A percentile compares a stretch with the other conserved stretches of the same genome.
Conservation (phyloP, 2,888 invertebrate genomes). For the Cerastis rubricosa region DNA sequence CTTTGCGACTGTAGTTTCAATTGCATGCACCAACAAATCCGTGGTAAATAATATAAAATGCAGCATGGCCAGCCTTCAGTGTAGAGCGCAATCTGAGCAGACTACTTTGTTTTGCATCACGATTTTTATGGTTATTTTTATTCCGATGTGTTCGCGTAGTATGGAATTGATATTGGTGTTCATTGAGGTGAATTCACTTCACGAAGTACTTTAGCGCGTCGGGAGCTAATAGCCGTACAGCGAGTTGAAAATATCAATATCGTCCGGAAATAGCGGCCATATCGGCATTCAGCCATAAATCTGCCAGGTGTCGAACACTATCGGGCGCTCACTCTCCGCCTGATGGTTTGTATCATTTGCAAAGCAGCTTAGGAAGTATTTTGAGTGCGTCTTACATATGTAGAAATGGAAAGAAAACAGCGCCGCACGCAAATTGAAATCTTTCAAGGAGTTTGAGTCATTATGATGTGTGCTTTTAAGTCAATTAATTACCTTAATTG, state of each 20-base stretch:
- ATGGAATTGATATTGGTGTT: slow-evolving; percentile 53
- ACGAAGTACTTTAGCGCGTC: slow-evolving; percentile 84
- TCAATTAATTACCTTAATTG: slow-evolving; percentile 55
- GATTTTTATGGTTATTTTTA: slow-evolving; percentile 59
- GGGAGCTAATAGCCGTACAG: slow-evolving; percentile 84
- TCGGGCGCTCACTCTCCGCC: slow-evolving; percentile 86
- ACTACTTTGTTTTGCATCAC: slow-evolving; percentile 55
- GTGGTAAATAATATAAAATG: slow-evolving; percentile 70
- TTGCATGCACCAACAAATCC: slow-evolving; percentile 69
- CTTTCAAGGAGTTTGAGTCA: slow-evolving; percentile 60
- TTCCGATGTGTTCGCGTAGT: slow-evolving; percentile 50
- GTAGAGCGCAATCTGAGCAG: slow-evolving; percentile 49
- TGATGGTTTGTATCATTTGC: slow-evolving; percentile 90
- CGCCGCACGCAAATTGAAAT: slow-evolving; percentile 59
- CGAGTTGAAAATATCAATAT: slow-evolving; percentile 86
- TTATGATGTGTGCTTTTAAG: slow-evolving; percentile 54
- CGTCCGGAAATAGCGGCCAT: slow-evolving; percentile 85
- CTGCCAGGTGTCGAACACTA: slow-evolving; percentile 88
- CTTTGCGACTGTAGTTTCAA: slow-evolving; percentile 71
- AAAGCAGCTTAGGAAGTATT: slow-evolving; percentile 88
- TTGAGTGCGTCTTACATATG: slow-evolving; percentile 71
- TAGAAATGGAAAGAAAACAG: slow-evolving; percentile 63
- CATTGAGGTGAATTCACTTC: slow-evolving; percentile 78
- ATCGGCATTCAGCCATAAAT: slow-evolving; percentile 85
- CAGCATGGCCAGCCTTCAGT: slow-evolving; percentile 58